phyloP scores from a whole-genome alignment of 23 tunicate species.

The Trididemnum nubilum region DNA sequence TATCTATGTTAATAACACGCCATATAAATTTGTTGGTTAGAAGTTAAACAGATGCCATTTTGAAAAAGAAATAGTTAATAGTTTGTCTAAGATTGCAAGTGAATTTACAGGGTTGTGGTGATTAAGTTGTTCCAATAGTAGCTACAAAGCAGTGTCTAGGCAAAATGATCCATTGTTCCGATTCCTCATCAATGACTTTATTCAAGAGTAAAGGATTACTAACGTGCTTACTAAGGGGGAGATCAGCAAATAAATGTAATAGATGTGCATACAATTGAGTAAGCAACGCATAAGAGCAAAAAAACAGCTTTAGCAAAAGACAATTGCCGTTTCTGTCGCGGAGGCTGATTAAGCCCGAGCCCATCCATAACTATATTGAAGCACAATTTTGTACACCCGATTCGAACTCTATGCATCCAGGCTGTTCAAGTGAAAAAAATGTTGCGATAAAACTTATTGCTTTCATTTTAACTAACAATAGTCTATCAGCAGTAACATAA shows the following conservation, averaged over 20 bases:
- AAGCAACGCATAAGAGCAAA: not conserved
- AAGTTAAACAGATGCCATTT: too few relatives aligned
- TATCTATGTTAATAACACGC: too few relatives aligned
- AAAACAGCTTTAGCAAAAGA: not conserved
- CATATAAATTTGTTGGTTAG: too few relatives aligned
- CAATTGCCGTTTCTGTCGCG: not conserved
- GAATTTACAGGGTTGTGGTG: too few relatives aligned
- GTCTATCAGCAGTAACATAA: too few relatives aligned
- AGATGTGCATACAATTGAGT: not conserved
- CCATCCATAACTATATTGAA: not conserved
- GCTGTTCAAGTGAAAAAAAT: not conserved
- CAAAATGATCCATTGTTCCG: slow-evolving; percentile 13
- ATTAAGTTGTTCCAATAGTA: too few relatives aligned
- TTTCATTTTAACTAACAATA: too few relatives aligned
- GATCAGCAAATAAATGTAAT: not conserved
- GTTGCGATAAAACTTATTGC: too few relatives aligned
- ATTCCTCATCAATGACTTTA: slow-evolving; percentile 23
- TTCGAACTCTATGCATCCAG: not conserved
- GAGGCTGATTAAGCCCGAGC: not conserved
- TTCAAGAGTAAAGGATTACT: slow-evolving; percentile 30
- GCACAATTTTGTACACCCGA: not conserved
- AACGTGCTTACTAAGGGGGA: not conserved
- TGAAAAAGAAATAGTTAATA: too few relatives aligned
- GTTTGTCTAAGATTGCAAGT: too few relatives aligned
- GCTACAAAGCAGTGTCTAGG: too few relatives aligned